Conservation (phyloP, 2,888 invertebrate species). For the Sphaerophoria taeniata region DNA sequence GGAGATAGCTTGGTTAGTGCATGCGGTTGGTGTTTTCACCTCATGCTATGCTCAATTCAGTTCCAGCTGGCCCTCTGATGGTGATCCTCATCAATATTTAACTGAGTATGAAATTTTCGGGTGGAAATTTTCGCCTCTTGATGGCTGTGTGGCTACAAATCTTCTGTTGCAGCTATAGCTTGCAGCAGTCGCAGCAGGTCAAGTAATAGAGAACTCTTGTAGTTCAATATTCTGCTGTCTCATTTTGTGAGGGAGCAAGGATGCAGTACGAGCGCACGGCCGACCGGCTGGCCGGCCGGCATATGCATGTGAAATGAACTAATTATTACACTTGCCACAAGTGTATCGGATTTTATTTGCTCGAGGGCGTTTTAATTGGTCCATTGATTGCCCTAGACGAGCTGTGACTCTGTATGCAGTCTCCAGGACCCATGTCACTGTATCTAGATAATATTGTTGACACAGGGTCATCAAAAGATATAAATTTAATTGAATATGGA, state of each 20-base stretch:
- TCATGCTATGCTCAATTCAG: constrained; percentile 26
- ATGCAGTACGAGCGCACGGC: too few relatives aligned
- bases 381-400: constrained; percentile 55
- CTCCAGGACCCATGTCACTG: neutral
- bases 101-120: constrained; percentile 62
- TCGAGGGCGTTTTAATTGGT: constrained; percentile 67
- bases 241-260: constrained; percentile 7
- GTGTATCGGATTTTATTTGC: constrained; percentile 71
- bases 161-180: constrained; percentile 34
- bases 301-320: constrained; percentile 61
- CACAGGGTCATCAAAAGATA: constrained; percentile 50
- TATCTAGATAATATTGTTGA: constrained; percentile 17
- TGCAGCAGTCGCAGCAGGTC: neutral
- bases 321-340: constrained; percentile 72
- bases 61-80: constrained; percentile 52
- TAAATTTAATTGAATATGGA: constrained; percentile 64
- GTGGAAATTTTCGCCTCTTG: constrained; percentile 29
- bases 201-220: constrained; percentile 15
- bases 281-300: neutral
- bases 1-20: constrained; percentile 32
- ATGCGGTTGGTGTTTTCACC: constrained; percentile 46
- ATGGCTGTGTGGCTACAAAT: constrained; percentile 34
- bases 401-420: constrained; percentile 30
- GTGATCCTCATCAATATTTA: constrained; percentile 69
- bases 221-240: neutral